phyloP scores from a whole-genome alignment of 1,140 invertebrate species.

The Sycophaga agraensis region DNA sequence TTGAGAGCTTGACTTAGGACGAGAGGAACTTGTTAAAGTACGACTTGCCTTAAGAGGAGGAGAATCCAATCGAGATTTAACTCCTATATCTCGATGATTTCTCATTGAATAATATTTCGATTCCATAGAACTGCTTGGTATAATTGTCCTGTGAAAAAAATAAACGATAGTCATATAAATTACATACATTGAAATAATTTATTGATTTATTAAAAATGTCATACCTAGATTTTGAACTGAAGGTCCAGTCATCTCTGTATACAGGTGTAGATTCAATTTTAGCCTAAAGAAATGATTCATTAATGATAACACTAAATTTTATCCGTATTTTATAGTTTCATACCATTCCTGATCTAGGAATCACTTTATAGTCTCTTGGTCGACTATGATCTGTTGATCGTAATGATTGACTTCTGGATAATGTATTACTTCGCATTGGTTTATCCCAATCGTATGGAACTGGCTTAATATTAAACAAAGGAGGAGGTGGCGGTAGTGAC shows the following conservation, averaged over 20 bases:
- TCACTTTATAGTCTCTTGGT: conserved; percentile 45
- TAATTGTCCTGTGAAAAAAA: conserved; percentile 40
- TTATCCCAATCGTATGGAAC: conserved; percentile 49
- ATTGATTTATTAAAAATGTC: background rate
- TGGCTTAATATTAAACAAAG: conserved; percentile 49
- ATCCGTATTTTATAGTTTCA: background rate
- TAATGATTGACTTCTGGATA: conserved; percentile 34
- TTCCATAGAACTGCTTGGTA: conserved; percentile 47
- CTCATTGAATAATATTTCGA: conserved; percentile 49
- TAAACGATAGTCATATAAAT: background rate
- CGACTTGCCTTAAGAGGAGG: conserved; percentile 50
- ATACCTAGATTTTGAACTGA: conserved; percentile 47
- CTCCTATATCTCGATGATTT: conserved; percentile 45
- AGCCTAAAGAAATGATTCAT: conserved; percentile 31
- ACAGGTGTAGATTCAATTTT: conserved; percentile 35
- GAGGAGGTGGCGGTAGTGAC: conserved; percentile 50
- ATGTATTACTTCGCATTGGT: conserved; percentile 17
- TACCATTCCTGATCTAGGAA: conserved; percentile 42
- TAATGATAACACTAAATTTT: conserved; percentile 2
- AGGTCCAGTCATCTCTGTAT: conserved; percentile 48
- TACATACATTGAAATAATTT: background rate
- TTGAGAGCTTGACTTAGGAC: conserved; percentile 56
- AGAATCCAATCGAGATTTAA: conserved; percentile 58
- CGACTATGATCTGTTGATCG: conserved; percentile 41
- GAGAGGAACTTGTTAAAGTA: conserved; percentile 57